phyloP scores from a whole-genome alignment of 2,113 vertebrate genomes.

The Lepisosteus osseus region DNA sequence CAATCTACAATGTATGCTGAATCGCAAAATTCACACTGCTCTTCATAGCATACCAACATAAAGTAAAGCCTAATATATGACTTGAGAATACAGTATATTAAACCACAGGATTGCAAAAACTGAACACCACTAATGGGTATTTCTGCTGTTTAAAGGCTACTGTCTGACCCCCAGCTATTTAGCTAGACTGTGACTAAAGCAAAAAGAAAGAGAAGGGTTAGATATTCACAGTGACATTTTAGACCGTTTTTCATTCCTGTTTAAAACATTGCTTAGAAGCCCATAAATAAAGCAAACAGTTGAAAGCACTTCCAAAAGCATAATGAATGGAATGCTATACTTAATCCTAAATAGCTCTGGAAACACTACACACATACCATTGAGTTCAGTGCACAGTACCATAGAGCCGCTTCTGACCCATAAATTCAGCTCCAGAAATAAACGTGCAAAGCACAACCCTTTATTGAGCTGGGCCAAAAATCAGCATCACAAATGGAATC shows the following conservation, averaged over 20 bases:
- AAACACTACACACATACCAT: not conserved
- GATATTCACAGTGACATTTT: conserved; percentile 9
- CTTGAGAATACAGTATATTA: no score
- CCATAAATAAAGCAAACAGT: conserved; percentile 3
- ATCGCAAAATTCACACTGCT: no score
- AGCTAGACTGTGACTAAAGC: conserved; percentile 9
- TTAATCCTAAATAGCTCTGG: conserved; percentile 24
- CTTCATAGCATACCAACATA: no score
- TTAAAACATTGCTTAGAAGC: conserved; percentile 6
- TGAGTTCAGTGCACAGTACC: conserved; percentile 8
- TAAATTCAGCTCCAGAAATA: conserved; percentile 12
- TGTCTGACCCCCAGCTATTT: not conserved
- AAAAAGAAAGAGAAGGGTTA: no score
- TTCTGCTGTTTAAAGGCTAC: no score
- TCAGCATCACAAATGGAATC: not conserved
- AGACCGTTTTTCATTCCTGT: conserved; percentile 6
- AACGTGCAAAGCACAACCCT: not conserved
- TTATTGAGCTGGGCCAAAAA: not conserved
- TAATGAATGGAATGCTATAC: conserved; percentile 11
- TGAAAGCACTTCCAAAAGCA: conserved; percentile 4
- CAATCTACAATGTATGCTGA: no score
- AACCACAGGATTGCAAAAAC: no score
- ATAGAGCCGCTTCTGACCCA: conserved; percentile 15
- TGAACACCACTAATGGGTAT: not conserved
- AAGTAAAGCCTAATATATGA: no score